A percentile compares a stretch with the other conserved stretches of the same genome.
Evolutionary conservation across 2,888 invertebrate genomes (phyloP).

Genomic region (Melieria picta): DNA sequence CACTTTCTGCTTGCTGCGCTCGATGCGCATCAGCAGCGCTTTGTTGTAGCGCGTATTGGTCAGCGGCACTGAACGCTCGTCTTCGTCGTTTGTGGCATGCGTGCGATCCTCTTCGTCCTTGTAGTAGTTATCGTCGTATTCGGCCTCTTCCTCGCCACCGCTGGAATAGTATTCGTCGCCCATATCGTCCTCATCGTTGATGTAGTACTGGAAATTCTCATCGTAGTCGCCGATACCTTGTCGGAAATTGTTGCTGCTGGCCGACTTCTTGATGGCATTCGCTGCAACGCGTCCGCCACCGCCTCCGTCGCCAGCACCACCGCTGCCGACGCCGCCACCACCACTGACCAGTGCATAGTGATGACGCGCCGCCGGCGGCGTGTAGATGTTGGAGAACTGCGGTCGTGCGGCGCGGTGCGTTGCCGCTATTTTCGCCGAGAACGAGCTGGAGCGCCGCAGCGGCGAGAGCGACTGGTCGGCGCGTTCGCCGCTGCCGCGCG

Average conservation of each 20-base stretch:
- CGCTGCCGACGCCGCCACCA: slow-evolving; percentile 16
- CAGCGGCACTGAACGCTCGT: slow-evolving; percentile 56
- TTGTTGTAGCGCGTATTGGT: slow-evolving; percentile 76
- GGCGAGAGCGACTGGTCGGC: slow-evolving; percentile 57
- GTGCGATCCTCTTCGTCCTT: slow-evolving; percentile 32
- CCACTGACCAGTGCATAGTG: slow-evolving; percentile 43
- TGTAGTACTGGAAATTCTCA: slow-evolving; percentile 64
- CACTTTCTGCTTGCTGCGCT: slow-evolving; percentile 64
- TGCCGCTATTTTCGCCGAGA: slow-evolving; percentile 67
- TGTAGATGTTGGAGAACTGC: slow-evolving; percentile 59
- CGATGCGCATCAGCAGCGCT: slow-evolving; percentile 74
- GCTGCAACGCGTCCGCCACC: slow-evolving; percentile 33
- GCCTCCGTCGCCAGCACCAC: background rate
- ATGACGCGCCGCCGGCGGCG: slow-evolving; percentile 61
- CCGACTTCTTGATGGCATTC: slow-evolving; percentile 61
- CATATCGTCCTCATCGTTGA: slow-evolving; percentile 65
- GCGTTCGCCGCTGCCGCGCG: slow-evolving; percentile 26
- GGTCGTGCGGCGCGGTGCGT: slow-evolving; percentile 50
- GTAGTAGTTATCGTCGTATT: slow-evolving; percentile 47
- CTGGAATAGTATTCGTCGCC: slow-evolving; percentile 61
- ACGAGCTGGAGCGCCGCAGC: slow-evolving; percentile 77
- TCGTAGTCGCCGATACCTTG: slow-evolving; percentile 64
- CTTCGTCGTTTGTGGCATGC: slow-evolving; percentile 26
- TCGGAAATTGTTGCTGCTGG: slow-evolving; percentile 65
- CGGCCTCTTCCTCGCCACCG: slow-evolving; percentile 54